phyloP scores from a whole-genome alignment of 1,140 invertebrate species.

The Coenobita brevimanus region DNA sequence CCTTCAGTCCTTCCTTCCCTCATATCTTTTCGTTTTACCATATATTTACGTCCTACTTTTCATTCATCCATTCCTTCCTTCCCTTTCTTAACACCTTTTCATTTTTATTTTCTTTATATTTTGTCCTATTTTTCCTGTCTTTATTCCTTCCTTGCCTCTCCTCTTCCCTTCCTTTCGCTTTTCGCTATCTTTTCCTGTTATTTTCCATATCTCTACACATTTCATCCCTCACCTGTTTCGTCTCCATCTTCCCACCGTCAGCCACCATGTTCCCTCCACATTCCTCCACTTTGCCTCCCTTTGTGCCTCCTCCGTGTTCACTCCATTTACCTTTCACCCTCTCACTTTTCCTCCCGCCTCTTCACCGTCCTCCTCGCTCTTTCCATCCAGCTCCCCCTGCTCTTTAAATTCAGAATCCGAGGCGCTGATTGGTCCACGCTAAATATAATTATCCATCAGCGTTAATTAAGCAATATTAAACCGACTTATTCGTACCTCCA shows the following conservation, averaged over 20 bases:
- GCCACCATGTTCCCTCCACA: too few species aligned
- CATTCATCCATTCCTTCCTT: neutral
- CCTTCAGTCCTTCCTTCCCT: too few species aligned
- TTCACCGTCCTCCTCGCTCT: neutral
- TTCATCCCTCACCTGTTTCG: neutral
- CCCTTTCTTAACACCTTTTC: neutral
- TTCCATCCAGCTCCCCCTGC: neutral
- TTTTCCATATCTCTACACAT: neutral
- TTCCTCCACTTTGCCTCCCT: neutral
- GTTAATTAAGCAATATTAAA: slow-evolving; percentile 60
- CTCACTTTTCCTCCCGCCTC: neutral
- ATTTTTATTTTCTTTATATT: neutral
- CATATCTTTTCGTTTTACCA: neutral
- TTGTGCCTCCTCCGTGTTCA: neutral
- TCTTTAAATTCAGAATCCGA: neutral
- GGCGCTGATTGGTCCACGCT: slow-evolving; percentile 47
- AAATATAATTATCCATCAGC: slow-evolving; percentile 60
- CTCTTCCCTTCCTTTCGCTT: neutral
- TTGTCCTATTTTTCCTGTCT: too few species aligned
- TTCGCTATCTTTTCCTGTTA: neutral
- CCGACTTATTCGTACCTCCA: slow-evolving; percentile 56
- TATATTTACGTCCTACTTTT: too few species aligned
- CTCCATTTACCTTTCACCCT: neutral
- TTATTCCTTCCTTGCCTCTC: neutral
- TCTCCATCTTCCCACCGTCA: neutral